Percentiles rank a stretch among this genome's conserved stretches.
phyloP scores from a whole-genome alignment of 2,797 vertebrate species.

The Gymnodraco acuticeps region DNA sequence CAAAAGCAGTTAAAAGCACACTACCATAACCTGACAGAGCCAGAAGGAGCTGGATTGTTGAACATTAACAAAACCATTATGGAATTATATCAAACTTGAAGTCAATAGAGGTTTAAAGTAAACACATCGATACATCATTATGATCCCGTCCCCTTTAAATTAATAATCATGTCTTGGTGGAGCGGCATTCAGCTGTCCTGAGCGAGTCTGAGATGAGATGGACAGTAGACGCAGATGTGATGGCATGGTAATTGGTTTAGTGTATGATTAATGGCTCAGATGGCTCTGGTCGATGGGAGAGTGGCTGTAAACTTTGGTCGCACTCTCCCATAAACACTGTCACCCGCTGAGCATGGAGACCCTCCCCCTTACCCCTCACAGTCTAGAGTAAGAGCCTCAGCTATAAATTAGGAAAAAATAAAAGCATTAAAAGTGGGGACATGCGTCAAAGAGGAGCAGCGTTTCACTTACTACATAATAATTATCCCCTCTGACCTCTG shows the following conservation, averaged over 20 bases:
- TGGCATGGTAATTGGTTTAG: constrained; percentile 69
- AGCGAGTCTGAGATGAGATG: constrained; percentile 36
- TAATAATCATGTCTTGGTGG: constrained; percentile 19
- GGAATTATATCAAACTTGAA: constrained; percentile 13
- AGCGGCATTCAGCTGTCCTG: constrained; percentile 23
- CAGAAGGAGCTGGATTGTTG: background rate
- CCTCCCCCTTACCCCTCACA: background rate
- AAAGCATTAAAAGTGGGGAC: constrained; percentile 30
- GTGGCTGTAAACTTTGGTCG: constrained; percentile 58
- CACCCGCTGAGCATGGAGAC: constrained; percentile 24
- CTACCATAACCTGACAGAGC: background rate
- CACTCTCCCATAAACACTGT: constrained; percentile 54
- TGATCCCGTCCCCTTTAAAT: constrained; percentile 18
- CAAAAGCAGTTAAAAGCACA: background rate
- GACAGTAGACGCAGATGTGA: constrained; percentile 52
- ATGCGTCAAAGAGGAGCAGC: constrained; percentile 29
- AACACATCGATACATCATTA: background rate
- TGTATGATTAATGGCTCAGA: constrained; percentile 68
- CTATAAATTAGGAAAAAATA: constrained; percentile 44
- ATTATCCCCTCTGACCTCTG: constrained; percentile 49
- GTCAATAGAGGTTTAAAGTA: constrained; percentile 23
- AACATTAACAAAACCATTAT: background rate
- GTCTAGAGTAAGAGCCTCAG: constrained; percentile 1
- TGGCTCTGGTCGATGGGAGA: constrained; percentile 60
- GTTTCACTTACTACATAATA: constrained; percentile 39